Conservation (phyloP, 2,113 vertebrate species). For the Addax nasomaculatus region DNA sequence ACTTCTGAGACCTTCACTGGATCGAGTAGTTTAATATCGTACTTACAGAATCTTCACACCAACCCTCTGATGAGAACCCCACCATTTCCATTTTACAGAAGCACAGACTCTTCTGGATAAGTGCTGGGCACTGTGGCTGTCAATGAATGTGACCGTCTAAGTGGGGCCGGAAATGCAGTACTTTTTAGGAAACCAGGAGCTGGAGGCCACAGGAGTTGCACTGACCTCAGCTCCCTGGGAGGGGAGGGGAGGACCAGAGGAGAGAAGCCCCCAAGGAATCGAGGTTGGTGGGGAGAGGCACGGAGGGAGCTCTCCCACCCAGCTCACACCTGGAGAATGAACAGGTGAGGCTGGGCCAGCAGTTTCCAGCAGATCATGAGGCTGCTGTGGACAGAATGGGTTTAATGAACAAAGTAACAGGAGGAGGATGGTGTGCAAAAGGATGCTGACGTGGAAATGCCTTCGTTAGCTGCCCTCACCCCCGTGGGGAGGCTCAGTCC, state of each 20-base stretch:
- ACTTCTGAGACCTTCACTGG: neutral
- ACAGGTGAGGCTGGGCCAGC: neutral
- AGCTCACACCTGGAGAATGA: neutral
- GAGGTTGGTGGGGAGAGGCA: too few species aligned
- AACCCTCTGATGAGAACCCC: neutral
- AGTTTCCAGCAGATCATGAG: neutral
- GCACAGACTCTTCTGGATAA: neutral
- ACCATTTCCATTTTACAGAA: neutral
- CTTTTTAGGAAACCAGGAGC: neutral
- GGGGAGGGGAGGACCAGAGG: neutral
- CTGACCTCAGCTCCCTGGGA: too few species aligned
- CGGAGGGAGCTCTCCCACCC: neutral
- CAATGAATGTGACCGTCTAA: rapidly evolving
- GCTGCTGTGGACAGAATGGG: neutral
- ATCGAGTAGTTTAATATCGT: rapidly evolving
- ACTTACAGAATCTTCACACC: neutral
- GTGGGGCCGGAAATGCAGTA: neutral
- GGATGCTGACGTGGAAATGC: too few species aligned
- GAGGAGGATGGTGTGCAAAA: neutral
- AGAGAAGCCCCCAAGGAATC: too few species aligned
- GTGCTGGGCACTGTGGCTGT: neutral
- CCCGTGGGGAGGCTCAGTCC: neutral
- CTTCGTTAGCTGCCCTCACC: neutral
- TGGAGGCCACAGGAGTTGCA: rapidly evolving
- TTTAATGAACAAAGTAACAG: too few species aligned